Base-by-base conservation (phyloP, 2,888 invertebrate species). In the Orthosia gracilis region DNA sequence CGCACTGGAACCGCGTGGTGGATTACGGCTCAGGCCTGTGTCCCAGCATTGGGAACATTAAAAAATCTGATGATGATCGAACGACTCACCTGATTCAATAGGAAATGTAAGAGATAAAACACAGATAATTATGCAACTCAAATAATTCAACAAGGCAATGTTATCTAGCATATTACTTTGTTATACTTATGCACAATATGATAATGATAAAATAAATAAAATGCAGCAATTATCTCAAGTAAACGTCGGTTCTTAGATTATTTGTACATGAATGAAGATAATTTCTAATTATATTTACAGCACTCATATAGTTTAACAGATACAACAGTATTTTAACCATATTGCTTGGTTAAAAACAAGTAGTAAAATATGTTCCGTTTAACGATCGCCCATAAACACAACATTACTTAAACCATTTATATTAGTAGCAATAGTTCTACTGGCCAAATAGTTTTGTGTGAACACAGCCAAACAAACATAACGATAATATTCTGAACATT, bases 401-500 rank as follows among this genome's bases (percentile, higher is more conserved):
- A 45, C 7, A 23, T 54, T 57, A 57, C 11, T 11, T 13, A 17
- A 18, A 50, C 12, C 23, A 45, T 2, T 1, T 1, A 13, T 26
- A 21, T 18, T 17, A 21, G 5, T 23, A 49, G 18, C 17, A 77
- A 58, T 49, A 4, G 18, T 26, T 11, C 26, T 7, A 49, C 18
- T 3, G 17, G n/a, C 17, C 3, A 49, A n/a, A n/a, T 69, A 31
- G 12, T 26, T 49, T 49, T 17, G 40, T 17, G 40, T 40, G 40
- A 21, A 4, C 21, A 23, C 23, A n/a, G 11, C 17, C 4, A 45
- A 54, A 45, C 23, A 50, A 18, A 15, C 21, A 55, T 55, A 55
- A 55, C 13, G 11, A 11, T 7, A 23, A 67, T 63, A 15, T 58
- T 26, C 50, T 72, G 58, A 59, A 54, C 40, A 68, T 54, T 52